These are phyloP conservation scores for Etheostoma nigrum DNA, from an alignment of 2,797 vertebrate genomes.

Conservation along the genomic window DNA sequence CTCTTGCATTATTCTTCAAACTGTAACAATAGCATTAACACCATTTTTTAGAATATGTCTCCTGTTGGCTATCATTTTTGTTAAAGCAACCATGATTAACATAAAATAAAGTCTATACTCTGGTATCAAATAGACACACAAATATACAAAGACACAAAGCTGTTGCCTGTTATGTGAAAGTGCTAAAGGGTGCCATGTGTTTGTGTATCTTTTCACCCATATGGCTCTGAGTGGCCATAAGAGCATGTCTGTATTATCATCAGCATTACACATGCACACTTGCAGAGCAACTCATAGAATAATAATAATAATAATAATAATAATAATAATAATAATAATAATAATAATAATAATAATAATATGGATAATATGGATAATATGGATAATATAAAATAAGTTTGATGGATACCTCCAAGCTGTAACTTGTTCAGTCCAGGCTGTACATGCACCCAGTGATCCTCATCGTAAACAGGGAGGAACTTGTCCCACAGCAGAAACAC, in stretches of 20 bases:
- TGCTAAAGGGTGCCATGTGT: not conserved
- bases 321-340: too few species aligned
- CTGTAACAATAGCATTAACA: not conserved
- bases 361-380: too few species aligned
- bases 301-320: too few species aligned
- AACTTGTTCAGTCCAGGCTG: constrained; percentile 27
- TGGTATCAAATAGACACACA: constrained; percentile 4
- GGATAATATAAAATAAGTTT: constrained; percentile 11
- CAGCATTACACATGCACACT: constrained; percentile 51
- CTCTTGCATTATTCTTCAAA: constrained; percentile 9
- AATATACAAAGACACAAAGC: not conserved
- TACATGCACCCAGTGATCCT: constrained; percentile 11
- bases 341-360: too few species aligned
- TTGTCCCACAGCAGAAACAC: constrained; percentile 13
- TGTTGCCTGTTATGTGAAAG: not conserved
- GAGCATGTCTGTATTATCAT: constrained; percentile 42
- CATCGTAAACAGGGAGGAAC: constrained; percentile 10
- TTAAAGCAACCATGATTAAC: not conserved
- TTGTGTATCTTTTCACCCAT: constrained; percentile 25
- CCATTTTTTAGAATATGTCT: constrained; percentile 13
- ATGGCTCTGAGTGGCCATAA: constrained; percentile 18
- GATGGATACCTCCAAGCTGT: constrained; percentile 39
- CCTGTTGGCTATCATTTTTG: not conserved
- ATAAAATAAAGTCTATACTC: not conserved
- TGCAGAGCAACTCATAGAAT: constrained; percentile 35